Evolutionary conservation across 2,888 invertebrate genomes (phyloP).

Genomic region (Serripes groenlandicus): DNA sequence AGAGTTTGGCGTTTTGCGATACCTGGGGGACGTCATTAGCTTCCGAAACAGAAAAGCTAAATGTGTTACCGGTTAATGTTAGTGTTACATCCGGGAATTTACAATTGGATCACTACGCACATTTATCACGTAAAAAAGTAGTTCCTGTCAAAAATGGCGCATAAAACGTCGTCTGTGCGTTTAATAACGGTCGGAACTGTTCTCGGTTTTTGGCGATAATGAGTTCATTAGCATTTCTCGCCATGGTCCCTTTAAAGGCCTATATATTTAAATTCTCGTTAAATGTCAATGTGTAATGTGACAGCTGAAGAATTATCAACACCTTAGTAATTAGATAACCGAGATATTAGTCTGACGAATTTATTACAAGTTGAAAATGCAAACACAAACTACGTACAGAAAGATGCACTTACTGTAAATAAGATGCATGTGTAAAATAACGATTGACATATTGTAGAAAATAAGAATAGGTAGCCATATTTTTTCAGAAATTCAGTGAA

Average conservation of each 20-base stretch:
- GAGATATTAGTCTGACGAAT: not conserved
- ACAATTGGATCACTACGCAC: constrained; percentile 62
- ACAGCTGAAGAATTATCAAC: not conserved
- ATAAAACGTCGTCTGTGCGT: constrained; percentile 48
- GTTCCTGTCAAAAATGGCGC: constrained; percentile 51
- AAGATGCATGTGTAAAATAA: too few relatives aligned
- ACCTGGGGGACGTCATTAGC: constrained; percentile 62
- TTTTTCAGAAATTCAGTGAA: too few relatives aligned
- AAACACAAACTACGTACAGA: too few relatives aligned
- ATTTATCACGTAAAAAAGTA: constrained; percentile 64
- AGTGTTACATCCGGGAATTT: constrained; percentile 61
- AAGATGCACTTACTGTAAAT: too few relatives aligned
- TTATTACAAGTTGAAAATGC: too few relatives aligned
- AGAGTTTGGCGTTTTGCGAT: constrained; percentile 43
- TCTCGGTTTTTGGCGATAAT: constrained; percentile 28
- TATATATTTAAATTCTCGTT: constrained; percentile 24
- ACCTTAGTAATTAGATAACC: not conserved
- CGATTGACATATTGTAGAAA: too few relatives aligned
- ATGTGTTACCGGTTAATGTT: constrained; percentile 56
- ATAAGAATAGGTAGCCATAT: too few relatives aligned
- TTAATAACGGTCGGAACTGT: constrained; percentile 18
- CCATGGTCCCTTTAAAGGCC: not conserved
- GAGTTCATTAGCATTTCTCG: constrained; percentile 13
- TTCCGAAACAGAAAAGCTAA: constrained; percentile 47
- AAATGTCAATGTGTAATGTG: not conserved